Evolutionary conservation across 2,113 vertebrate genomes (phyloP).

Genomic region (Triplophysa siluroides): DNA sequence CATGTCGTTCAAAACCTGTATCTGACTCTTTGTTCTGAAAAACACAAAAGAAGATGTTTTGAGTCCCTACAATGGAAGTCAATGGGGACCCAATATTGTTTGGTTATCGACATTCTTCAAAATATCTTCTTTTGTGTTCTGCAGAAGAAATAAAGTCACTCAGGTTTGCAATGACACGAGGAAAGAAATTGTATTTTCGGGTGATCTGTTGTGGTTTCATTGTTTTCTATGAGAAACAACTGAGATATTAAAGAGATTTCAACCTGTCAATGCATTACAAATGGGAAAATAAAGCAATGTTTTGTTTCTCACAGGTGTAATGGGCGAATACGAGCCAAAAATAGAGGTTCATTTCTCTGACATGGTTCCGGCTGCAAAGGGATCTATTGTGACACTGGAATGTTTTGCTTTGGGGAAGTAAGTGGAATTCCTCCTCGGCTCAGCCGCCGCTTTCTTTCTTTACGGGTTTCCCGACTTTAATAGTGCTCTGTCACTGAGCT

Average conservation of each 20-base stretch:
- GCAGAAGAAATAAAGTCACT: too few relatives aligned
- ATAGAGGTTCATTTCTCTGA: constrained; percentile 96
- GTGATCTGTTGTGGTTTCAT: too few relatives aligned
- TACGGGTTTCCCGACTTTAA: constrained; percentile 20
- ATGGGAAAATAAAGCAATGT: constrained; percentile 57
- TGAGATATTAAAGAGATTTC: not conserved
- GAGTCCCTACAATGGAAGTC: too few relatives aligned
- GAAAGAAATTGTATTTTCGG: too few relatives aligned
- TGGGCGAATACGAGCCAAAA: constrained; percentile 97
- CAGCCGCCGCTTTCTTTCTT: not conserved
- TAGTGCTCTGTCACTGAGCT: constrained; percentile 21
- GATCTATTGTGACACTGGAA: constrained; percentile 89
- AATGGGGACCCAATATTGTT: too few relatives aligned
- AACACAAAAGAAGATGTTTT: too few relatives aligned
- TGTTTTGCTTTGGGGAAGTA: constrained; percentile 97
- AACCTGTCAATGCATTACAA: constrained; percentile 64
- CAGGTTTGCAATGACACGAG: too few relatives aligned
- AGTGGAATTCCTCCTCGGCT: constrained; percentile 67
- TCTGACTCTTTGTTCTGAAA: too few relatives aligned
- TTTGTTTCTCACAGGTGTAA: constrained; percentile 78
- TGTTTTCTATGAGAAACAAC: too few relatives aligned
- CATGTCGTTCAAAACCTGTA: too few relatives aligned
- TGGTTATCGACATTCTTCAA: too few relatives aligned
- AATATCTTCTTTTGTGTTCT: too few relatives aligned
- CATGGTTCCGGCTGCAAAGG: constrained; percentile 86